phyloP scores from a whole-genome alignment of 2,888 invertebrate genomes.

The Myathropa florea region DNA sequence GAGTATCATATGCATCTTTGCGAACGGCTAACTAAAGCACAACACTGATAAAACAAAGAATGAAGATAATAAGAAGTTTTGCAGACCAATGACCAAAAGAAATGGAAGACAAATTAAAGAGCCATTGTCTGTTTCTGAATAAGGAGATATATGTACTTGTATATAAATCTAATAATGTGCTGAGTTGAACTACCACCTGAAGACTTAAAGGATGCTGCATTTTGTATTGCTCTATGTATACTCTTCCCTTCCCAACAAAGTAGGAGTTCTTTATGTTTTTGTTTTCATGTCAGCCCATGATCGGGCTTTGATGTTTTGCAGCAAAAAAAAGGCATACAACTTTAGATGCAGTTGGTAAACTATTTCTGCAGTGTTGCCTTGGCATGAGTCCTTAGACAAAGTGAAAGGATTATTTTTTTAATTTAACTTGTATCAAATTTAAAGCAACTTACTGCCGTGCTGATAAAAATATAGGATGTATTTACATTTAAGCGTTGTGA shows the following conservation, averaged over 20 bases:
- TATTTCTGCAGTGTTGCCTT: constrained; percentile 6
- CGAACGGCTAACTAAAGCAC: constrained; percentile 40
- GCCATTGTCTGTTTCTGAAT: constrained; percentile 9
- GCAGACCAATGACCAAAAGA: constrained; percentile 9
- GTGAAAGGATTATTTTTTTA: too few relatives aligned
- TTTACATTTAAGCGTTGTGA: too few relatives aligned
- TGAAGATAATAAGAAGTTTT: not conserved
- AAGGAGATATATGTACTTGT: not conserved
- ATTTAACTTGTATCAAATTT: not conserved
- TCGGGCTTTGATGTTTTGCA: constrained; percentile 8
- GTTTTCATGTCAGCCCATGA: not conserved
- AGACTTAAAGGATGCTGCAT: constrained; percentile 7
- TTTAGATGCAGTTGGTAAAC: not conserved
- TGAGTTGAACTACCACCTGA: constrained; percentile 41
- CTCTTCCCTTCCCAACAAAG: not conserved
- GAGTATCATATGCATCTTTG: constrained; percentile 34
- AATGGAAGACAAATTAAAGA: constrained; percentile 22
- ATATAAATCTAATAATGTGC: constrained; percentile 44
- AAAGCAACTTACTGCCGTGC: too few relatives aligned
- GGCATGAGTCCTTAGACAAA: not conserved
- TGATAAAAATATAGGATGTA: too few relatives aligned
- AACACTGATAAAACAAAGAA: constrained; percentile 28
- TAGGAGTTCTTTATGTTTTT: not conserved
- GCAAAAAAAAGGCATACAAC: constrained; percentile 10
- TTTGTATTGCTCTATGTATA: not conserved